Conservation (phyloP, 2,888 invertebrate genomes). For the Heliconius ethilla region DNA sequence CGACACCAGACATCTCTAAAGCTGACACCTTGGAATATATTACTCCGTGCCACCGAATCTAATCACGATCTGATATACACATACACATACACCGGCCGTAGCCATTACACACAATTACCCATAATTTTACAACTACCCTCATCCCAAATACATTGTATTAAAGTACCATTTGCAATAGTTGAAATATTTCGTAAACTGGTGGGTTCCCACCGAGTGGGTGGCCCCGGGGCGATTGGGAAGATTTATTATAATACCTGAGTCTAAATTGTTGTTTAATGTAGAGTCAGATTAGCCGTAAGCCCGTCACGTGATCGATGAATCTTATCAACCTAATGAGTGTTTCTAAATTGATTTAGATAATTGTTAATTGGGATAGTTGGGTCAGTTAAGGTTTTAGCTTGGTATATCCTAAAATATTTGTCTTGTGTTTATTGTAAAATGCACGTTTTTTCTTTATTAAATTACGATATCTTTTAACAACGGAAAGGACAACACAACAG, state of each 20-base stretch:
- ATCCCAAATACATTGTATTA: conserved; percentile 46
- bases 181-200: conserved; percentile 8
- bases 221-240: conserved; percentile 65
- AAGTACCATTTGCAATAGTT: conserved; percentile 45
- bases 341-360: conserved; percentile 52
- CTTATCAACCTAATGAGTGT: conserved; percentile 41
- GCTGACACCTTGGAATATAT: conserved; percentile 74
- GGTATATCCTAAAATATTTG: background rate
- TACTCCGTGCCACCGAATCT: conserved; percentile 80
- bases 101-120: conserved; percentile 62
- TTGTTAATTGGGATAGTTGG: conserved; percentile 22
- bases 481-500: too few species aligned
- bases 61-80: conserved; percentile 80
- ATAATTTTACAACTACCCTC: conserved; percentile 42
- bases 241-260: conserved; percentile 77
- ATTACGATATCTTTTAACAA: too few species aligned
- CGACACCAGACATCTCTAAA: conserved; percentile 49
- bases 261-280: conserved; percentile 74
- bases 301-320: conserved; percentile 49
- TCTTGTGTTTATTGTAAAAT: background rate
- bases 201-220: conserved; percentile 56
- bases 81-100: conserved; percentile 65
- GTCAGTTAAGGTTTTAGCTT: background rate
- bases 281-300: conserved; percentile 59
- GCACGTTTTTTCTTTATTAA: background rate